Percentiles rank a stretch among this genome's conserved stretches.
phyloP scores from a whole-genome alignment of 2,888 invertebrate species.

The Dolichomitus sp. region DNA sequence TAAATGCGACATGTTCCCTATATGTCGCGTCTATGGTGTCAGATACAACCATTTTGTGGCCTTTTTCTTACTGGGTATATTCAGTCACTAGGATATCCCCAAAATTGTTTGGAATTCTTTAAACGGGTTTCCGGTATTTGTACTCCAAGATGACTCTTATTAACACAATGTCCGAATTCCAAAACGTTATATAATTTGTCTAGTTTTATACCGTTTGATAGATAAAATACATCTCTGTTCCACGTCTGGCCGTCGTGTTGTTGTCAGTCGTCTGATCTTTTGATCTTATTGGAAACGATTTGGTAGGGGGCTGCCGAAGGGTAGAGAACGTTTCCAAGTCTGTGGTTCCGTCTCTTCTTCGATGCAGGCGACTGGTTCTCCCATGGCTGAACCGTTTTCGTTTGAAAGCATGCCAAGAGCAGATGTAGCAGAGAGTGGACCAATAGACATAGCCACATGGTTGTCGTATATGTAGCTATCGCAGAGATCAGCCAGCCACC shows the following conservation, averaged over 20 bases:
- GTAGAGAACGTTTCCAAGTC: slow-evolving; percentile 41
- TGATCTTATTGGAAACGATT: slow-evolving; percentile 45
- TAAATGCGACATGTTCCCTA: too few relatives aligned
- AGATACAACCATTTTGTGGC: too few relatives aligned
- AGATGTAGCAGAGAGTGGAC: slow-evolving; percentile 41
- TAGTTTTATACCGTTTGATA: background rate
- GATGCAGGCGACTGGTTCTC: slow-evolving; percentile 10
- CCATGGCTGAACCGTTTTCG: slow-evolving; percentile 46
- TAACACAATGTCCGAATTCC: background rate
- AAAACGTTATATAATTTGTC: background rate
- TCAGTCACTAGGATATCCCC: background rate
- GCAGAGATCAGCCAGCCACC: slow-evolving; percentile 28
- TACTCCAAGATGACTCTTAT: background rate
- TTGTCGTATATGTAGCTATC: slow-evolving; percentile 14
- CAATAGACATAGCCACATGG: slow-evolving; percentile 1
- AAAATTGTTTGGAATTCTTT: background rate
- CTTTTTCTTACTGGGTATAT: background rate
- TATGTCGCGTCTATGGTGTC: too few relatives aligned
- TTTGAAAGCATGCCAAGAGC: slow-evolving; percentile 67
- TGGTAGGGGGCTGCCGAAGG: slow-evolving; percentile 18
- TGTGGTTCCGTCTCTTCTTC: slow-evolving; percentile 40
- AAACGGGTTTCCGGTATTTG: background rate
- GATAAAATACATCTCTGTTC: background rate
- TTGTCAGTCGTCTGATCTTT: slow-evolving; percentile 41
- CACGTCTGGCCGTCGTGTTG: background rate